Evolutionary conservation across 2,797 vertebrate genomes (phyloP).

Genomic region (Fistularia commersonii): DNA sequence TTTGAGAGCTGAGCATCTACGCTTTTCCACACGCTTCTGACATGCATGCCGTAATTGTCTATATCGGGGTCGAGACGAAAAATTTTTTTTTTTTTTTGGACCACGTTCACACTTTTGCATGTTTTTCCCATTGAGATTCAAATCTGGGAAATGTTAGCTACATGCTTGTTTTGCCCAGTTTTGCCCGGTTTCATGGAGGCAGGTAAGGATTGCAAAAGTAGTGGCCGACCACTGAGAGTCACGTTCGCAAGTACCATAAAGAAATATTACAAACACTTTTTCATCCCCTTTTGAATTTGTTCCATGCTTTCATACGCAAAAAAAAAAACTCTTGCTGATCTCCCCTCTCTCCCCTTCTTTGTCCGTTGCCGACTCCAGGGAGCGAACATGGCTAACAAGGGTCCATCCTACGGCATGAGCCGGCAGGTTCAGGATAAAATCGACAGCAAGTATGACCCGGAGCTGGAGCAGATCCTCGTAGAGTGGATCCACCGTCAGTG

Average conservation of each 20-base stretch:
- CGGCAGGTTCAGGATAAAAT: slow-evolving; percentile 94
- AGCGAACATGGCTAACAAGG: slow-evolving; percentile 92
- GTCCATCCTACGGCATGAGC: slow-evolving; percentile 93
- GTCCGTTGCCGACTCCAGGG: slow-evolving; percentile 38
- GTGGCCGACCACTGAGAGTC: too few relatives aligned
- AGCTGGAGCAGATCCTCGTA: slow-evolving; percentile 90
- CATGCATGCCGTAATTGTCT: slow-evolving; percentile 53
- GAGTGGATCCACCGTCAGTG: slow-evolving; percentile 92
- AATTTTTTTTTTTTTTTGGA: background rate
- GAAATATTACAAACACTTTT: too few relatives aligned
- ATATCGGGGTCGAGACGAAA: background rate
- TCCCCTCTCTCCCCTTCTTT: background rate
- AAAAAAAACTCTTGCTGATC: background rate
- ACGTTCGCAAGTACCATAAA: too few relatives aligned
- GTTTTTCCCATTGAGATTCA: slow-evolving; percentile 10
- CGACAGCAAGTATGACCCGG: slow-evolving; percentile 93
- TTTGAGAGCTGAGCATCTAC: slow-evolving; percentile 35
- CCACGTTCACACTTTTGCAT: slow-evolving; percentile 18
- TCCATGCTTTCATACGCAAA: too few relatives aligned
- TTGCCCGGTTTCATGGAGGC: too few relatives aligned
- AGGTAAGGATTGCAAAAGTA: background rate
- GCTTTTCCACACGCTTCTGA: slow-evolving; percentile 58
- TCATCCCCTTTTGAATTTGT: too few relatives aligned
- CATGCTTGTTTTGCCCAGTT: too few relatives aligned
- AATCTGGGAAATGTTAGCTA: too few relatives aligned